A percentile compares a stretch with the other conserved stretches of the same genome.
Evolutionary conservation across 2,113 vertebrate genomes (phyloP).

Genomic region (Mus spicilegus): DNA sequence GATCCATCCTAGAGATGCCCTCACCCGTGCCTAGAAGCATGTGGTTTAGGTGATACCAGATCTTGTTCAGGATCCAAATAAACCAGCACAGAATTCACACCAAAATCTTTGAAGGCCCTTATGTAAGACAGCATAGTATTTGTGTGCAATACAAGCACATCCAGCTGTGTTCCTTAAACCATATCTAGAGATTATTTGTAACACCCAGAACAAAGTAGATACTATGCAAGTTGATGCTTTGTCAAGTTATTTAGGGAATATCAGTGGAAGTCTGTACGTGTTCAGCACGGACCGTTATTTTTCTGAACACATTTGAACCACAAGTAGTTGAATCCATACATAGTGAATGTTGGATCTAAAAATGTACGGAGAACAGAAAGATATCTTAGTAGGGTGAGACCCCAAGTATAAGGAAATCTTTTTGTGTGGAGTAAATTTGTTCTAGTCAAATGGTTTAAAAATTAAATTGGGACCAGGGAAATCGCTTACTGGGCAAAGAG

Average conservation of each 20-base stretch:
- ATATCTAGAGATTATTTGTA: not conserved
- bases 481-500: not conserved
- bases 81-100: not conserved
- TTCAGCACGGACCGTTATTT: not conserved
- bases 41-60: not conserved
- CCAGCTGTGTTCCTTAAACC: not conserved
- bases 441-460: conserved; percentile 21
- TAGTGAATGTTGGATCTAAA: not conserved
- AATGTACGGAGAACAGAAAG: not conserved
- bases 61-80: too few species aligned
- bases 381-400: not conserved
- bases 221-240: not conserved
- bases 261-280: not conserved
- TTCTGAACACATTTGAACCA: not conserved
- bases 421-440: conserved; percentile 10
- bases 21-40: not conserved
- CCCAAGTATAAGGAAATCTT: not conserved
- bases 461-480: not conserved
- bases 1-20: not conserved
- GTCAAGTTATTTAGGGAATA: not conserved
- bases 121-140: not conserved
- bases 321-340: not conserved
- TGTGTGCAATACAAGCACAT: not conserved
- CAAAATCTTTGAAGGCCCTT: not conserved
- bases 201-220: not conserved